A percentile compares a stretch with the other conserved stretches of the same genome.
These are phyloP conservation scores for Lichenostomus cassidix DNA, from an alignment of 2,113 vertebrate species.

Conservation along the genomic window DNA sequence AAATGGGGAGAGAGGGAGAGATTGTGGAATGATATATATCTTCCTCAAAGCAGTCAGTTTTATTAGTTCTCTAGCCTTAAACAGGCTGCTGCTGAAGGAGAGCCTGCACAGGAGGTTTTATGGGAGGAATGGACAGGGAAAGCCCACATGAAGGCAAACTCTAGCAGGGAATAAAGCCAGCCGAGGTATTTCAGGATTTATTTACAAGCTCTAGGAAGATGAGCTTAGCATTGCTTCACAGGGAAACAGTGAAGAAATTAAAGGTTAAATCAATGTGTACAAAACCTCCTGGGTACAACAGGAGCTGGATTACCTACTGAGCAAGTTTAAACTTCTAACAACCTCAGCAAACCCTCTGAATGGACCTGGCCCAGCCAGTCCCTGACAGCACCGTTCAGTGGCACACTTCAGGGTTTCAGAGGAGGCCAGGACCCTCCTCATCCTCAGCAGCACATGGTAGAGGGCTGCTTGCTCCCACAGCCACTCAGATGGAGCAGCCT, in stretches of 20 bases:
- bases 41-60: background rate
- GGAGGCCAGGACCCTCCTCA: background rate
- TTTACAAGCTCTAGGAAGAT: background rate
- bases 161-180: background rate
- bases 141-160: background rate
- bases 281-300: background rate
- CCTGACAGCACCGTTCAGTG: background rate
- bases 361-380: background rate
- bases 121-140: background rate
- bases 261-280: background rate
- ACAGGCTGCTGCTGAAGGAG: background rate
- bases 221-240: background rate
- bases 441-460: accelerated
- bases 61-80: background rate
- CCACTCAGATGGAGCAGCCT: accelerated
- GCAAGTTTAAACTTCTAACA: background rate
- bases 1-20: background rate
- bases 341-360: background rate
- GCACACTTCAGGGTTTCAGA: background rate
- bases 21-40: background rate
- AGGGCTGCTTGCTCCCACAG: accelerated
- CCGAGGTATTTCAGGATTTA: background rate
- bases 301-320: background rate
- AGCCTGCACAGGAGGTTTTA: background rate
- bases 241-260: background rate